Conservation (phyloP, 2,113 vertebrate genomes). For the Nettapus auritus region DNA sequence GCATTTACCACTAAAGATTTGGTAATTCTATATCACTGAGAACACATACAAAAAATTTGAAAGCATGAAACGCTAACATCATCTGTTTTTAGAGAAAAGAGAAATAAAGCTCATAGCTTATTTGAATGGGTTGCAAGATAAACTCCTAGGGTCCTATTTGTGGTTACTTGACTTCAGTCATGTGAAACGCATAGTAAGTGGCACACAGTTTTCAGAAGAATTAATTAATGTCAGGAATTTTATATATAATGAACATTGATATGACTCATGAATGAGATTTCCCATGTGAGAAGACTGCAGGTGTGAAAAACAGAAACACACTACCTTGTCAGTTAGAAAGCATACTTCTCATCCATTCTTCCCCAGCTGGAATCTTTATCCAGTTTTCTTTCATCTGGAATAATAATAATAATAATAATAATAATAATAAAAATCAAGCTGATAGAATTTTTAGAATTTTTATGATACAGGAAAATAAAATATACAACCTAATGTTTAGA, state of each 20-base stretch:
- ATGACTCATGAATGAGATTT: not conserved
- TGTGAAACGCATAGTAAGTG: not conserved
- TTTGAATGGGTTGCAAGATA: not conserved
- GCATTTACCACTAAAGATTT: not conserved
- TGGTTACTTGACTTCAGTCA: not conserved
- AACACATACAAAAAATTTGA: not conserved
- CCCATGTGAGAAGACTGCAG: not conserved
- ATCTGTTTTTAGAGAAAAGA: not conserved
- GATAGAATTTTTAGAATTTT: not conserved
- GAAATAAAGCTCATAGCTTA: not conserved
- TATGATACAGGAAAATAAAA: not conserved
- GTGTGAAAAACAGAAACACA: not conserved
- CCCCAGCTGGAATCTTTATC: rapidly evolving
- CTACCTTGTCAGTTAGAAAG: not conserved
- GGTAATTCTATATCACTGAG: not conserved
- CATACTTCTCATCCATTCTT: not conserved
- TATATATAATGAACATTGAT: slow-evolving; percentile 1
- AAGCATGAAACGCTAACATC: not conserved
- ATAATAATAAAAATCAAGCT: not conserved
- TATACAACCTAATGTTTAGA: too few relatives aligned
- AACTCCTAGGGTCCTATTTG: not conserved
- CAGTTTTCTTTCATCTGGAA: not conserved
- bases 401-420: not conserved
- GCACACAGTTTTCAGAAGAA: not conserved
- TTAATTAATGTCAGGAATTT: not conserved